These are phyloP conservation scores for Steinernema scapterisci DNA, from an alignment of 2,888 invertebrate genomes.

Conservation along the genomic window DNA sequence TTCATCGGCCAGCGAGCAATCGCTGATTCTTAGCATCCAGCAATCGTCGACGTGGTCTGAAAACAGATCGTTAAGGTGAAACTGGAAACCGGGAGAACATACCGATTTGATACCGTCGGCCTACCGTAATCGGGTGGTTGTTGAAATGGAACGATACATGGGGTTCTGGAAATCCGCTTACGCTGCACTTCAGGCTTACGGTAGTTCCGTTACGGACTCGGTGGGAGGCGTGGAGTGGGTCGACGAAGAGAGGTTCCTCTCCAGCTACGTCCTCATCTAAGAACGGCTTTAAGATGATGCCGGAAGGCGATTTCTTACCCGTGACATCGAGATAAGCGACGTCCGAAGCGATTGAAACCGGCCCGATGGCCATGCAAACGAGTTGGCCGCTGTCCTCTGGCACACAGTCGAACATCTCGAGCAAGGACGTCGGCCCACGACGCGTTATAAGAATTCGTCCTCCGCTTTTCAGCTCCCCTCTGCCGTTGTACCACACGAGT, in stretches of 20 bases:
- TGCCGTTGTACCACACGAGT: constrained; percentile 38
- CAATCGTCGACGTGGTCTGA: constrained; percentile 29
- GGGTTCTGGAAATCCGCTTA: constrained; percentile 36
- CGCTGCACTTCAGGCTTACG: constrained; percentile 34
- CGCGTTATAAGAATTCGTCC: constrained; percentile 31
- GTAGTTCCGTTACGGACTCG: constrained; percentile 15
- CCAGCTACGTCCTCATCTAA: constrained; percentile 35
- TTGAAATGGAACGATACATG: constrained; percentile 35
- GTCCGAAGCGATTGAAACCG: constrained; percentile 12
- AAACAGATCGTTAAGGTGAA: neutral
- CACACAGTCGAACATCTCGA: constrained; percentile 39
- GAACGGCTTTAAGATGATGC: neutral
- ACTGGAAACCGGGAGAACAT: neutral
- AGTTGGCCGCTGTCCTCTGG: constrained; percentile 32
- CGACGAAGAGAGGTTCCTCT: constrained; percentile 36
- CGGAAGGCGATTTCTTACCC: no score
- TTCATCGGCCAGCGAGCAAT: constrained; percentile 12
- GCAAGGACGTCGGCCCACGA: constrained; percentile 12
- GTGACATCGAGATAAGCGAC: constrained; percentile 19
- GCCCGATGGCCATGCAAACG: constrained; percentile 16
- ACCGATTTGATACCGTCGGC: constrained; percentile 24
- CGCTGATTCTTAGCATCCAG: constrained; percentile 32
- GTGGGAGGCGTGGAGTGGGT: constrained; percentile 16
- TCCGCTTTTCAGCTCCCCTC: constrained; percentile 29
- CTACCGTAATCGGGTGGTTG: constrained; percentile 14